Percentiles rank a stretch among this genome's conserved stretches.
phyloP scores from a whole-genome alignment of 2,888 invertebrate genomes.

The Drosophila paracracens region DNA sequence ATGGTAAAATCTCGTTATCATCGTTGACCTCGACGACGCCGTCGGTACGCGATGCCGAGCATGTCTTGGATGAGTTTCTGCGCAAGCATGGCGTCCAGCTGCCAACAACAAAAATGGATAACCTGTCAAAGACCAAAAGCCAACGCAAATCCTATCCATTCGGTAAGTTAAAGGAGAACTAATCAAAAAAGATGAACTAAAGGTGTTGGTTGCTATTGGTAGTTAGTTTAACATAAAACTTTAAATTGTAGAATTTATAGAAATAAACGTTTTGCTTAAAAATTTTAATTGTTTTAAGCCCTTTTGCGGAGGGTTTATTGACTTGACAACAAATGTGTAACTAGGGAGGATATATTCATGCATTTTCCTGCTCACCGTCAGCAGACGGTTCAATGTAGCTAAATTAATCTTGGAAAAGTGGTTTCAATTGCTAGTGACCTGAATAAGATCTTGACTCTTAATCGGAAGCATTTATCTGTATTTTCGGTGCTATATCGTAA shows the following conservation, averaged over 20 bases:
- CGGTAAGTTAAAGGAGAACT: slow-evolving; percentile 63
- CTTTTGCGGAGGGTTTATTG: not conserved
- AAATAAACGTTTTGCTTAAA: not conserved
- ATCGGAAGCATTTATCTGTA: not conserved
- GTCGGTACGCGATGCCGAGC: slow-evolving; percentile 81
- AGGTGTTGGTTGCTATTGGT: slow-evolving; percentile 29
- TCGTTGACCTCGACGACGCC: slow-evolving; percentile 74
- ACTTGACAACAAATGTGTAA: not conserved
- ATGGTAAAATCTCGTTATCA: slow-evolving; percentile 63
- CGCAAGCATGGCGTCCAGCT: slow-evolving; percentile 68
- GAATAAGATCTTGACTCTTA: not conserved
- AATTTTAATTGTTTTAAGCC: not conserved
- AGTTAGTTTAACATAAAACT: slow-evolving; percentile 10
- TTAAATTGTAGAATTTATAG: slow-evolving; percentile 15
- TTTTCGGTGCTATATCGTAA: not conserved
- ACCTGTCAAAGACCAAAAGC: slow-evolving; percentile 32
- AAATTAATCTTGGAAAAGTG: not conserved
- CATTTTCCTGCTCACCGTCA: not conserved
- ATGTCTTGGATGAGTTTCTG: slow-evolving; percentile 79
- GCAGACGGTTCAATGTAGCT: not conserved
- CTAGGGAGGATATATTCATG: not conserved
- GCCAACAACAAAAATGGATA: slow-evolving; percentile 34
- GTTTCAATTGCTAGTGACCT: not conserved
- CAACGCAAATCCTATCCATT: slow-evolving; percentile 74
- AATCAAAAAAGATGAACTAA: not conserved